These are phyloP conservation scores for Drosophila tropicalis DNA, from an alignment of 1,140 invertebrate genomes.

Conservation along the genomic window DNA sequence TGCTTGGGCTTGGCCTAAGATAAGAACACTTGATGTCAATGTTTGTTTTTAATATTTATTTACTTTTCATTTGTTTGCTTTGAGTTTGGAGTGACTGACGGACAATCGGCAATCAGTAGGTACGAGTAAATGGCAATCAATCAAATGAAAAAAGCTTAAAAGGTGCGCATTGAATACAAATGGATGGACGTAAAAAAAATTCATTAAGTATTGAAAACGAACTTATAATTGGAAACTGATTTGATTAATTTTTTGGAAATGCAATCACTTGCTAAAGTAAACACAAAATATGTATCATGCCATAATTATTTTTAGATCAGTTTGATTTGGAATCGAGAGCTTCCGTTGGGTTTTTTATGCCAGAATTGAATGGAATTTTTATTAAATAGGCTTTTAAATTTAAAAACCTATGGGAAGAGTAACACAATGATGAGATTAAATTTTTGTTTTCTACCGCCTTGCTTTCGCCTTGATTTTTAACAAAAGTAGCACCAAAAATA, in stretches of 20 bases:
- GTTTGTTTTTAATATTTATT: neutral
- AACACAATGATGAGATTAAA: neutral
- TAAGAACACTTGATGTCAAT: neutral
- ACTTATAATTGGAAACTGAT: too few relatives aligned
- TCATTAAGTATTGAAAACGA: too few relatives aligned
- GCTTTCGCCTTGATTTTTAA: conserved; percentile 45
- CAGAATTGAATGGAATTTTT: too few relatives aligned
- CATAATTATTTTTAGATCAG: too few relatives aligned
- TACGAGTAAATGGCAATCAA: neutral
- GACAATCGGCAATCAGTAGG: neutral
- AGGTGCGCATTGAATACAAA: neutral
- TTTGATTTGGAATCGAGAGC: too few relatives aligned
- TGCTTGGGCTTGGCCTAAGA: neutral
- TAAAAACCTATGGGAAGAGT: neutral
- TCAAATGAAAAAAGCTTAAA: neutral
- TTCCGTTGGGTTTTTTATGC: too few relatives aligned
- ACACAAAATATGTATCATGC: too few relatives aligned
- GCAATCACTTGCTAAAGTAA: too few relatives aligned
- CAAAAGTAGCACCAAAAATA: conserved; percentile 15
- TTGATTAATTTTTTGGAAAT: too few relatives aligned
- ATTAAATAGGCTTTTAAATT: neutral
- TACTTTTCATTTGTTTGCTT: neutral
- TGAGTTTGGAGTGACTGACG: neutral
- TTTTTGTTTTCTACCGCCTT: conserved; percentile 13
- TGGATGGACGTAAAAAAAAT: neutral